Evolutionary conservation across 23 tunicate genomes (phyloP).

Genomic region (Styela plicata): DNA sequence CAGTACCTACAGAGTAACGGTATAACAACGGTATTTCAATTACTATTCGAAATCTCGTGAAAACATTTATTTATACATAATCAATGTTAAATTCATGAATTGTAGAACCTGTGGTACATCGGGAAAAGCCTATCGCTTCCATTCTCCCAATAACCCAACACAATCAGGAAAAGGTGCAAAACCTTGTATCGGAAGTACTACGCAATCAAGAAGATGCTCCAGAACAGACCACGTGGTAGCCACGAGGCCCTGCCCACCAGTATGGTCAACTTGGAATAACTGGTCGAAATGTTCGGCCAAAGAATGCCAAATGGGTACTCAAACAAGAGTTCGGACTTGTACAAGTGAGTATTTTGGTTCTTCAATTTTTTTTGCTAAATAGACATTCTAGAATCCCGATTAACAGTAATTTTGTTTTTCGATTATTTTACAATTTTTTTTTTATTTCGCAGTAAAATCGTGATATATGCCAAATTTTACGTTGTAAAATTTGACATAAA

Average conservation of each 20-base stretch:
- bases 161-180: not conserved
- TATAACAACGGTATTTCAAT: too few relatives aligned
- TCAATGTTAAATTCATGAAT: not conserved
- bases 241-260: not conserved
- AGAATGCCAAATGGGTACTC: not conserved
- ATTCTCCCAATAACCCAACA: not conserved
- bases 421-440: too few relatives aligned
- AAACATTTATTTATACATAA: not conserved
- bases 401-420: too few relatives aligned
- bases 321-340: not conserved
- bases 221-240: not conserved
- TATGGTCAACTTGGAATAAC: not conserved
- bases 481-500: too few relatives aligned
- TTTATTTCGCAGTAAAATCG: too few relatives aligned
- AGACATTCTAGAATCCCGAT: too few relatives aligned
- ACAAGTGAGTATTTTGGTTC: too few relatives aligned
- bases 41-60: too few relatives aligned
- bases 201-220: not conserved
- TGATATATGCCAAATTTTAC: too few relatives aligned
- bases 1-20: too few relatives aligned
- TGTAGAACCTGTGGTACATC: constrained; percentile 12
- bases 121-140: not conserved
- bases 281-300: not conserved
- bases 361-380: too few relatives aligned
- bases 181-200: not conserved